phyloP scores from a whole-genome alignment of 1,140 invertebrate species.

The Drosophila paulistorum region DNA sequence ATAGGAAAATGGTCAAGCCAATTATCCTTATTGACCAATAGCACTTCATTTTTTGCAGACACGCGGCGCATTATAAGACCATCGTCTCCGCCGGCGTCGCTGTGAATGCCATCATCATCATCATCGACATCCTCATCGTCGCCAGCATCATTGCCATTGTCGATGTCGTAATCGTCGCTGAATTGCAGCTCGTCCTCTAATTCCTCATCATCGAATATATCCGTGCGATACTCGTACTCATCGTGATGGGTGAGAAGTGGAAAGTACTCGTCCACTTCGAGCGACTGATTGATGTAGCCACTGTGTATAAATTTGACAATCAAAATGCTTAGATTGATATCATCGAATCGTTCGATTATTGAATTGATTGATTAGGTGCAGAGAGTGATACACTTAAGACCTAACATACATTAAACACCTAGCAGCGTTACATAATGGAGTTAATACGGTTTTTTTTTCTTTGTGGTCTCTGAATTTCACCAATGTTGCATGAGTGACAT shows the following conservation, averaged over 20 bases:
- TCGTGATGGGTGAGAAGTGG: slow-evolving; percentile 85
- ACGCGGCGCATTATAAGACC: slow-evolving; percentile 31
- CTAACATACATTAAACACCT: slow-evolving; percentile 45
- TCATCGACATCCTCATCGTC: slow-evolving; percentile 18
- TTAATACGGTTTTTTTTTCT: slow-evolving; percentile 56
- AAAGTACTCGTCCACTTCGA: slow-evolving; percentile 95
- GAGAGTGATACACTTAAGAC: slow-evolving; percentile 25
- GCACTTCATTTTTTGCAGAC: slow-evolving; percentile 46
- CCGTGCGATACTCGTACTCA: slow-evolving; percentile 70
- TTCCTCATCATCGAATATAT: slow-evolving; percentile 74
- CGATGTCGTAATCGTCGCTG: slow-evolving; percentile 67
- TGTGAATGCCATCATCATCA: slow-evolving; percentile 35
- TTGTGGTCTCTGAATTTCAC: slow-evolving; percentile 20
- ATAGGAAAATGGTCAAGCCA: not conserved
- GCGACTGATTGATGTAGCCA: slow-evolving; percentile 95
- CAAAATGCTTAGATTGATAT: slow-evolving; percentile 62
- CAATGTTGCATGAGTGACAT: slow-evolving; percentile 60
- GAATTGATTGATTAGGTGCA: slow-evolving; percentile 38
- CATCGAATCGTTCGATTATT: slow-evolving; percentile 19
- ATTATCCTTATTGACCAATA: not conserved
- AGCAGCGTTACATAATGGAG: slow-evolving; percentile 64
- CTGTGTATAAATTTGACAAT: slow-evolving; percentile 84
- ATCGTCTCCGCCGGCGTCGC: slow-evolving; percentile 21
- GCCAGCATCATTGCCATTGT: slow-evolving; percentile 19
- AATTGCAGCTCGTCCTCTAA: slow-evolving; percentile 76